phyloP scores from a whole-genome alignment of 2,797 vertebrate species.

The Capromys pilorides region DNA sequence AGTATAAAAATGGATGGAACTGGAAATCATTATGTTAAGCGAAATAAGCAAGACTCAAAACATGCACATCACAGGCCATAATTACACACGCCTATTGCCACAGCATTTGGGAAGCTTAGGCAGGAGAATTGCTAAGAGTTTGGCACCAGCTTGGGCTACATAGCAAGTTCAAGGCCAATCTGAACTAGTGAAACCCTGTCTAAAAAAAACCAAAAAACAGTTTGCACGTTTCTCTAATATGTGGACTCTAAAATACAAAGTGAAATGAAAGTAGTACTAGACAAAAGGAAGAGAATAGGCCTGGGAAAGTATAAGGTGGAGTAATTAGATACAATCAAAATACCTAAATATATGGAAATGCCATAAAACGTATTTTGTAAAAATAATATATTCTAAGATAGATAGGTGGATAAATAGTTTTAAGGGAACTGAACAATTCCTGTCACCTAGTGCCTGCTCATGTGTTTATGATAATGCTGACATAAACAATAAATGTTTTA shows the following conservation, averaged over 20 bases:
- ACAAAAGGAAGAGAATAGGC: not conserved
- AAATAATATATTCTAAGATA: not conserved
- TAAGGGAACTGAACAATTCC: not conserved
- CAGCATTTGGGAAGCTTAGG: not conserved
- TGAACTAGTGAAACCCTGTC: not conserved
- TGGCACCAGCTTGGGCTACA: not conserved
- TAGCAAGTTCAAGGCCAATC: not conserved
- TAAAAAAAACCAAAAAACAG: not conserved
- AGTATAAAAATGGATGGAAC: not conserved
- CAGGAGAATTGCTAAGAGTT: not conserved
- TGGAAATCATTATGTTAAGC: not conserved
- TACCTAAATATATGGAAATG: not conserved
- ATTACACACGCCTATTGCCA: not conserved
- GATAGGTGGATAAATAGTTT: not conserved
- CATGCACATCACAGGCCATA: not conserved
- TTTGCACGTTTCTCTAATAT: not conserved
- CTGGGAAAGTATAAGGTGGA: not conserved
- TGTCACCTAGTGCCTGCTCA: not conserved
- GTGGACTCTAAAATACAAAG: not conserved
- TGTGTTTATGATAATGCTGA: not conserved
- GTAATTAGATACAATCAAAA: not conserved
- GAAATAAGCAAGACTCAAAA: not conserved
- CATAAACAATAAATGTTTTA: not conserved
- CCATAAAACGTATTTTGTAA: not conserved
- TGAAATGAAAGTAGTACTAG: not conserved